phyloP scores from a whole-genome alignment of 2,888 invertebrate genomes.

The Aspidiotus rigidus region DNA sequence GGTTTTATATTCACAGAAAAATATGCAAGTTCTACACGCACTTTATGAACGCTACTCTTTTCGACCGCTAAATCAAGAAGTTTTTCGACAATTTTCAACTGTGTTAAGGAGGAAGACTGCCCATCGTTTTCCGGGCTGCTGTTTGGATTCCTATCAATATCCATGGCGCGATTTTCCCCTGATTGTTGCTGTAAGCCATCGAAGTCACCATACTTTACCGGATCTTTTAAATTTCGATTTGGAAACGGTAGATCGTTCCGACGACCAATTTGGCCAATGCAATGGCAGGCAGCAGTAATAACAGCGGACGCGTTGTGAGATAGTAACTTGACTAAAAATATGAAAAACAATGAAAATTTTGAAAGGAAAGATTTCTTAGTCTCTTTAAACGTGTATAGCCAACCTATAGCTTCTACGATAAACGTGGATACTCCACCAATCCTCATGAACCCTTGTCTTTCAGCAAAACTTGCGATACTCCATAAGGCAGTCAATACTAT shows the following conservation, averaged over 20 bases:
- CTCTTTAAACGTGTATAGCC: background rate
- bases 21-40: background rate
- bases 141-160: background rate
- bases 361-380: background rate
- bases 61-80: slow-evolving; percentile 17
- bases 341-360: background rate
- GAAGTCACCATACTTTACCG: slow-evolving; percentile 22
- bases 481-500: slow-evolving; percentile 4
- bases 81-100: slow-evolving; percentile 14
- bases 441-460: slow-evolving; percentile 10
- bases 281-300: slow-evolving; percentile 8
- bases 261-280: slow-evolving; percentile 21
- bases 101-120: slow-evolving; percentile 3
- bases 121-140: background rate
- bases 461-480: slow-evolving; percentile 16
- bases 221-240: slow-evolving; percentile 17
- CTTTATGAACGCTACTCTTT: slow-evolving; percentile 14
- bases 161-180: background rate
- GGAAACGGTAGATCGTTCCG: slow-evolving; percentile 15
- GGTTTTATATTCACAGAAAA: background rate
- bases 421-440: slow-evolving; percentile 7
- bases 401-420: slow-evolving; percentile 14
- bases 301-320: background rate
- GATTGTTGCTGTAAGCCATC: slow-evolving; percentile 10
- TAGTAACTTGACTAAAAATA: background rate